Evolutionary conservation across 1,140 invertebrate species (phyloP).

Genomic region (Drosophila busckii): DNA sequence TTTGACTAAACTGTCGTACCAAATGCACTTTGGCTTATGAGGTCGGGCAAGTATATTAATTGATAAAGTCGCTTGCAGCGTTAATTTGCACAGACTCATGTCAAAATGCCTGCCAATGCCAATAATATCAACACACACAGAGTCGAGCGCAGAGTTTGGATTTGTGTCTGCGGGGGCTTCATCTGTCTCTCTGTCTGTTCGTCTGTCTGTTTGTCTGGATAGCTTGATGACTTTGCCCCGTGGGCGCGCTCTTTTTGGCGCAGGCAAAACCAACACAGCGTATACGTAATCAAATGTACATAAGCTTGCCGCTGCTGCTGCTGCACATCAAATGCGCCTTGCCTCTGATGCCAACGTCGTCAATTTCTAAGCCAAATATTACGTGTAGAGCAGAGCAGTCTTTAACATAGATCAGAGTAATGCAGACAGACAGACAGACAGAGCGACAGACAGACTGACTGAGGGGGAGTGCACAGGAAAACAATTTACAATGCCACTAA

Average conservation of each 20-base stretch:
- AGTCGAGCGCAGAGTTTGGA: conserved; percentile 1
- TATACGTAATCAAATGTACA: conserved; percentile 51
- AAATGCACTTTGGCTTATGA: conserved; percentile 67
- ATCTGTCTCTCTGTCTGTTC: conserved; percentile 1
- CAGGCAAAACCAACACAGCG: conserved; percentile 19
- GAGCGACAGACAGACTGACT: conserved; percentile 6
- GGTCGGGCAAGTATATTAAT: conserved; percentile 78
- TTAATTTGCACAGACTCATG: conserved; percentile 72
- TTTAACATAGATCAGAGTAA: conserved; percentile 22
- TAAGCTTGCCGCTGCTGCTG: too few species aligned
- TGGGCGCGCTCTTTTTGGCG: conserved; percentile 19
- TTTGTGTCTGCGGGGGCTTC: neutral
- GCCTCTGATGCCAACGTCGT: conserved; percentile 11
- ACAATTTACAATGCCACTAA: conserved; percentile 71
- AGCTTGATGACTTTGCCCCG: conserved; percentile 30
- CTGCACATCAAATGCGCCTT: conserved; percentile 5
- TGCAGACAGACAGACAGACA: neutral
- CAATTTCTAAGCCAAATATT: conserved; percentile 22
- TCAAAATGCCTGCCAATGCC: conserved; percentile 51
- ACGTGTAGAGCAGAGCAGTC: neutral
- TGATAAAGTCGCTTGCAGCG: conserved; percentile 71
- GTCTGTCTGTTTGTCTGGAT: neutral
- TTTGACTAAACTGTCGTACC: conserved; percentile 31
- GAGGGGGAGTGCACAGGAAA: conserved; percentile 47
- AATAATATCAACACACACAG: conserved; percentile 45